A percentile compares a stretch with the other conserved stretches of the same genome.
These are phyloP conservation scores for Chrysoperla carnea DNA, from an alignment of 1,140 invertebrate species.

Conservation along the genomic window DNA sequence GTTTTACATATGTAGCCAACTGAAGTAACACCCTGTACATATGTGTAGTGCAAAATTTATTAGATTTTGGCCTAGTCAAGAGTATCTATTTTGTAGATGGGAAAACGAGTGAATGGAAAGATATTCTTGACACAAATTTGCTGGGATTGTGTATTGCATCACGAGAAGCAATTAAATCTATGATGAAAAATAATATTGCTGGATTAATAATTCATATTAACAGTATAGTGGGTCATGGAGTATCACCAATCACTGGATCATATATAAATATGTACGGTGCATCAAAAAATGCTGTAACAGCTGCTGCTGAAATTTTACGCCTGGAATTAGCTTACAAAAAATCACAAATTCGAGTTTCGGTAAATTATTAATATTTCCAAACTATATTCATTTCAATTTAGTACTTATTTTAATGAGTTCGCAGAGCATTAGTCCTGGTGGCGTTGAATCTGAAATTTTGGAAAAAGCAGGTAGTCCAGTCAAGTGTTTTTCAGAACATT, in stretches of 20 bases:
- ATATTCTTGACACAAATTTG: slow-evolving; percentile 34
- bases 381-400: too few relatives aligned
- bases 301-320: slow-evolving; percentile 36
- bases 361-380: slow-evolving; percentile 16
- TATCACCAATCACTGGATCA: background rate
- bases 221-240: slow-evolving; percentile 29
- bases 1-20: too few relatives aligned
- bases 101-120: slow-evolving; percentile 14
- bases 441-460: slow-evolving; percentile 16
- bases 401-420: too few relatives aligned
- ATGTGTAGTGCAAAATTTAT: too few relatives aligned
- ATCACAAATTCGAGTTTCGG: slow-evolving; percentile 42
- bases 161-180: slow-evolving; percentile 31
- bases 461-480: slow-evolving; percentile 7
- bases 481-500: slow-evolving; percentile 3
- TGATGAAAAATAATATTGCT: slow-evolving; percentile 27
- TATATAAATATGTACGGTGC: slow-evolving; percentile 31
- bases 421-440: slow-evolving; percentile 20
- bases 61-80: too few relatives aligned
- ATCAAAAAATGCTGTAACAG: slow-evolving; percentile 47
- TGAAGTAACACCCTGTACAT: too few relatives aligned
- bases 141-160: slow-evolving; percentile 32
- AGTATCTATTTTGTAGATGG: slow-evolving; percentile 8
- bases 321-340: slow-evolving; percentile 36
- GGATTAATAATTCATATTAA: slow-evolving; percentile 36